Percentiles rank a stretch among this genome's conserved stretches.
Evolutionary conservation across 2,797 vertebrate genomes (phyloP).

Genomic region (Hemitrygon akajei): DNA sequence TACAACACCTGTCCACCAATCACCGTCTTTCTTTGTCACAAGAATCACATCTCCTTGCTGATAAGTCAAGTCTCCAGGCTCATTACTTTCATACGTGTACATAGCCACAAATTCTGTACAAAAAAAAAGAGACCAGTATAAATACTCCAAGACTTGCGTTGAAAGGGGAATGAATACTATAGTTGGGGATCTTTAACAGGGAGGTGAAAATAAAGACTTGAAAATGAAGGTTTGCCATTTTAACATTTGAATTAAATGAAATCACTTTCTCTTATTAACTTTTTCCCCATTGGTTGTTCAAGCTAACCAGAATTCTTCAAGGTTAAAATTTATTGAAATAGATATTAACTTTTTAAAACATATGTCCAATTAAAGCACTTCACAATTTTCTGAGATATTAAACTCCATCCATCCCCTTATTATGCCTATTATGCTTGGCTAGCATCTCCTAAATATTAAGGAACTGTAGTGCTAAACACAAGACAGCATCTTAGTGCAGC

Average conservation of each 20-base stretch:
- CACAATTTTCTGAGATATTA: neutral
- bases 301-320: neutral
- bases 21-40: constrained; percentile 94
- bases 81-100: constrained; percentile 97
- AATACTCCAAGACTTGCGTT: constrained; percentile 39
- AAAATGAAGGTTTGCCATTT: neutral
- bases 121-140: constrained; percentile 10
- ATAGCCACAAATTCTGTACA: constrained; percentile 85
- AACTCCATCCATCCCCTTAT: neutral
- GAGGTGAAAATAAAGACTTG: neutral
- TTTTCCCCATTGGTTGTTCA: neutral
- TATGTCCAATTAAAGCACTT: neutral
- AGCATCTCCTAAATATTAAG: neutral
- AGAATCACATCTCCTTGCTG: constrained; percentile 92
- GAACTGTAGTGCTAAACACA: neutral
- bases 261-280: neutral
- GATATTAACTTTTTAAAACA: neutral
- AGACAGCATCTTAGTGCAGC: neutral
- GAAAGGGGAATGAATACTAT: neutral
- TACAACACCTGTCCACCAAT: constrained; percentile 94
- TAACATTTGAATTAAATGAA: no score
- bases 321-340: neutral
- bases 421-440: neutral
- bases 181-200: neutral
- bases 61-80: constrained; percentile 96